Evolutionary conservation across 2,888 invertebrate species (phyloP).

Genomic region (Alentia gelatinosa): DNA sequence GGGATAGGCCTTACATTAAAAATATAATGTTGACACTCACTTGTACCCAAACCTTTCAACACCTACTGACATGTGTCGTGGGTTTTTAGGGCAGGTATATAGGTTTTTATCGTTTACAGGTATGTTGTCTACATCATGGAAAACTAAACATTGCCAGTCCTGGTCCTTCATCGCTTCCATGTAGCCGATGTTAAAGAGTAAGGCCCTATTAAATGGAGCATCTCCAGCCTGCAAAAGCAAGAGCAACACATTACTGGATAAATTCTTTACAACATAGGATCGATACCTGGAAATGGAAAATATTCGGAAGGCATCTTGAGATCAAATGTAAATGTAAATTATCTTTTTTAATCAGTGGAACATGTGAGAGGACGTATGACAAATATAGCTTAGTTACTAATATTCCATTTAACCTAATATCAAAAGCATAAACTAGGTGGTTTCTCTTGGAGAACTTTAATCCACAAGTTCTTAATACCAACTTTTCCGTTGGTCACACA

Average conservation of each 20-base stretch:
- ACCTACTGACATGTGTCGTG: slow-evolving; percentile 94
- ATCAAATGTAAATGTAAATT: no score
- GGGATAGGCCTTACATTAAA: background rate
- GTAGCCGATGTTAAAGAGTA: slow-evolving; percentile 97
- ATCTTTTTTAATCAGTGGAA: no score
- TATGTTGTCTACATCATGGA: slow-evolving; percentile 96
- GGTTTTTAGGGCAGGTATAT: slow-evolving; percentile 93
- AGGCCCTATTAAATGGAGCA: slow-evolving; percentile 91
- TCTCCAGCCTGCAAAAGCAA: slow-evolving; percentile 45
- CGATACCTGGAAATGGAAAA: background rate
- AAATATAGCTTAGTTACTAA: no score
- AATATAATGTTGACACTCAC: slow-evolving; percentile 60
- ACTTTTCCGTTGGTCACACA: no score
- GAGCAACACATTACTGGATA: background rate
- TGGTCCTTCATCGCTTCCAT: slow-evolving; percentile 91
- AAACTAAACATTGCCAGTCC: slow-evolving; percentile 91
- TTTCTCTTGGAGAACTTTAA: no score
- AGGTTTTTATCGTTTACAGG: slow-evolving; percentile 95
- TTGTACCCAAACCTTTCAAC: slow-evolving; percentile 86
- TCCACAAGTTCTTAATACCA: no score
- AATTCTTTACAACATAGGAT: background rate
- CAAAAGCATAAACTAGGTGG: no score
- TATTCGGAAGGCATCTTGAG: background rate
- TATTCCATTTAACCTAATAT: no score
- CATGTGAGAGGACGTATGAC: no score